Conservation (phyloP, 2,797 vertebrate species). For the Protonibea diacanthus region DNA sequence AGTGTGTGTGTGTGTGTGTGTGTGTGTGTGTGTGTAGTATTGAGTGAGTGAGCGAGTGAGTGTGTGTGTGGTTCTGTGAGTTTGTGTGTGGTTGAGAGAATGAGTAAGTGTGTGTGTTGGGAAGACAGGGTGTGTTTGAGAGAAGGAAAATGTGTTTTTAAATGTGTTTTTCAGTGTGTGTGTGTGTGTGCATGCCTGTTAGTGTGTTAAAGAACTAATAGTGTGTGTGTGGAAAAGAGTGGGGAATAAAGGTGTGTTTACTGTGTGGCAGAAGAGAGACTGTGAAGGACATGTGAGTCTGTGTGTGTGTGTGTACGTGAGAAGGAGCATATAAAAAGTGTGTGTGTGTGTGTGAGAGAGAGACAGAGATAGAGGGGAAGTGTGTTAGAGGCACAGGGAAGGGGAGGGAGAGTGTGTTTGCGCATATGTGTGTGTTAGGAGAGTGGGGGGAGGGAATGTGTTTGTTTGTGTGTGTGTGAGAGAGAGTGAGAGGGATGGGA, state of each 20-base stretch:
- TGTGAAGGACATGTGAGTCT: conserved; percentile 73
- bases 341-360: conserved; percentile 40
- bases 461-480: conserved; percentile 65
- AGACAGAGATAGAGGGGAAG: conserved; percentile 81
- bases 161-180: conserved; percentile 52
- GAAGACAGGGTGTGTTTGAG: conserved; percentile 57
- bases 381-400: conserved; percentile 82
- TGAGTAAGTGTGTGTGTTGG: conserved; percentile 35
- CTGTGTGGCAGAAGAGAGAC: conserved; percentile 60
- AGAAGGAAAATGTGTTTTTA: conserved; percentile 67
- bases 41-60: conserved; percentile 37
- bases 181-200: conserved; percentile 36
- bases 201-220: conserved; percentile 41
- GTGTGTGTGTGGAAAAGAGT: conserved; percentile 39
- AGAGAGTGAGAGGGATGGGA: conserved; percentile 38
- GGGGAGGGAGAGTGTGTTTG: conserved; percentile 82
- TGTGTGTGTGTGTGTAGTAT: conserved; percentile 36
- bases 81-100: conserved; percentile 40
- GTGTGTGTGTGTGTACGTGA: conserved; percentile 58
- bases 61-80: conserved; percentile 19
- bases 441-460: conserved; percentile 78
- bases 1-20: conserved; percentile 62
- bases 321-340: conserved; percentile 67
- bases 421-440: conserved; percentile 75
- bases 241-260: conserved; percentile 74